Percentiles rank a stretch among this genome's conserved stretches.
Conservation (phyloP, 2,113 vertebrate species). For the Falco punctatus region DNA sequence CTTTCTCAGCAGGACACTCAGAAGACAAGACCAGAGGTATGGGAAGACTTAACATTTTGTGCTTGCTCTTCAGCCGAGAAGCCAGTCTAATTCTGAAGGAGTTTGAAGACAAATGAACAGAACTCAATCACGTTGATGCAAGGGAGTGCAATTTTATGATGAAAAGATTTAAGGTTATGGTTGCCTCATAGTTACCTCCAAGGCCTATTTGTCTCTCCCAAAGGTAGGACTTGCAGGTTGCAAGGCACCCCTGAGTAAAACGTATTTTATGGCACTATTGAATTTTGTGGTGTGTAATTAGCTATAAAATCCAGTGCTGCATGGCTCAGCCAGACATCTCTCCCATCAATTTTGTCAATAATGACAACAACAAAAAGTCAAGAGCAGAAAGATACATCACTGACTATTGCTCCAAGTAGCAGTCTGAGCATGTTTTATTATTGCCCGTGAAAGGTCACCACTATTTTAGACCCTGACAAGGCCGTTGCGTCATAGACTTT, state of each 20-base stretch:
- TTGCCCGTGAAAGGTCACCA: background rate
- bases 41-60: background rate
- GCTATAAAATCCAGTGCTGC: slow-evolving; percentile 59
- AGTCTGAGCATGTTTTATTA: background rate
- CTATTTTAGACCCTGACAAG: slow-evolving; percentile 17
- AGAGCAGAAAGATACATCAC: background rate
- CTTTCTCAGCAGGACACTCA: background rate
- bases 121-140: background rate
- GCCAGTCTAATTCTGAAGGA: background rate
- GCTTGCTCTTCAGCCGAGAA: background rate
- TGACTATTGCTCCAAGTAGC: background rate
- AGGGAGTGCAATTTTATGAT: slow-evolving; percentile 1
- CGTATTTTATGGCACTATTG: slow-evolving; percentile 56
- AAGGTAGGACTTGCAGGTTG: slow-evolving; percentile 39
- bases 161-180: slow-evolving; percentile 54
- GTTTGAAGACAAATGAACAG: slow-evolving; percentile 13
- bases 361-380: slow-evolving; percentile 46
- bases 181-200: slow-evolving; percentile 25
- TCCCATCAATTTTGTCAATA: slow-evolving; percentile 35
- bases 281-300: slow-evolving; percentile 66
- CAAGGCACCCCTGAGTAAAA: background rate
- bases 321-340: slow-evolving; percentile 28
- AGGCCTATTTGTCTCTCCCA: slow-evolving; percentile 53
- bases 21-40: background rate
- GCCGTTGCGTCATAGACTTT: background rate